Conservation (phyloP, 2,888 invertebrate species). For the Lithophane socia region DNA sequence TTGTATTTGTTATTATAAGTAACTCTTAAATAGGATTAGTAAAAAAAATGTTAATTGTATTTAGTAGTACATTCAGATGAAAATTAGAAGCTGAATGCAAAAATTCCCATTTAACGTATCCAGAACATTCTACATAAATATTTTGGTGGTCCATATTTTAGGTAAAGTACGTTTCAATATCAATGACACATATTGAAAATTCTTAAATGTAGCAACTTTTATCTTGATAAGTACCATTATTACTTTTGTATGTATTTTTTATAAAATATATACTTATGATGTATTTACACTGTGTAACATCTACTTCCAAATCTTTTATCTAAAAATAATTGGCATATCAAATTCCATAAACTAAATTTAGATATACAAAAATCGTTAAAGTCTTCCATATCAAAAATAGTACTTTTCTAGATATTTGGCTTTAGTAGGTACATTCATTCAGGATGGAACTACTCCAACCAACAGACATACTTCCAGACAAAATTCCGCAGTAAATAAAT, state of each 20-base stretch:
- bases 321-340: slow-evolving; percentile 90
- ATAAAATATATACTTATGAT: slow-evolving; percentile 87
- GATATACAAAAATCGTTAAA: slow-evolving; percentile 83
- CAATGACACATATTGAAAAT: slow-evolving; percentile 88
- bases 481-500: slow-evolving; percentile 33
- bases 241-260: slow-evolving; percentile 89
- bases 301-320: slow-evolving; percentile 86
- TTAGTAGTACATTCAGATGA: slow-evolving; percentile 48
- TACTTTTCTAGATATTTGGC: slow-evolving; percentile 82
- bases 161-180: slow-evolving; percentile 84
- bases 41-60: slow-evolving; percentile 70
- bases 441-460: slow-evolving; percentile 60
- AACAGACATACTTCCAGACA: slow-evolving; percentile 59
- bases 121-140: slow-evolving; percentile 71
- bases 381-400: slow-evolving; percentile 91
- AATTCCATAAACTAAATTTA: slow-evolving; percentile 88
- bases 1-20: slow-evolving; percentile 85
- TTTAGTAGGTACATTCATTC: slow-evolving; percentile 63
- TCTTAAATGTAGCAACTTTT: slow-evolving; percentile 80
- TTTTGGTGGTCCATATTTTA: slow-evolving; percentile 83
- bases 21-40: slow-evolving; percentile 78
- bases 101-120: slow-evolving; percentile 62
- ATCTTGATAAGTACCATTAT: slow-evolving; percentile 81
- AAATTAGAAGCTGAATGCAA: slow-evolving; percentile 55
- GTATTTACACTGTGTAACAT: slow-evolving; percentile 87